phyloP scores from a whole-genome alignment of 1,140 invertebrate species.

The Psix sp. region DNA sequence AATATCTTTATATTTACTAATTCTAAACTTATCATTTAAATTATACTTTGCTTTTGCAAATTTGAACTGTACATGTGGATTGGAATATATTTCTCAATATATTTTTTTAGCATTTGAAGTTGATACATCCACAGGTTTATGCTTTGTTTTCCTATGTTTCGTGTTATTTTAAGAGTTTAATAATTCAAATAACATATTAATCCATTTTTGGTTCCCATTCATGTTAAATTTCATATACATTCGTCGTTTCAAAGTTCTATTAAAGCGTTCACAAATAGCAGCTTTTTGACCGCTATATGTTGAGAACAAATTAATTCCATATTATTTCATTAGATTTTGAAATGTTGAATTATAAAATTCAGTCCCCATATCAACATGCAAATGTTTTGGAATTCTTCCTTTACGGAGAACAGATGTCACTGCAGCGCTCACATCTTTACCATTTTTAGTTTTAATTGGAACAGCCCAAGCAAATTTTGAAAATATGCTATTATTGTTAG shows the following conservation, averaged over 20 bases:
- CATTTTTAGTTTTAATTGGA: too few species aligned
- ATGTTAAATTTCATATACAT: slow-evolving; percentile 31
- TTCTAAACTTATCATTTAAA: neutral
- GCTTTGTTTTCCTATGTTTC: slow-evolving; percentile 61
- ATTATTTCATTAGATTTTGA: neutral
- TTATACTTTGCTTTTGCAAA: neutral
- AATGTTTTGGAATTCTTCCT: neutral
- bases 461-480: too few species aligned
- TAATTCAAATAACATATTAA: slow-evolving; percentile 4
- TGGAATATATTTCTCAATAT: slow-evolving; percentile 11
- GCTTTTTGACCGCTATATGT: slow-evolving; percentile 25
- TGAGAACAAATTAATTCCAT: slow-evolving; percentile 24
- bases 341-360: slow-evolving; percentile 29
- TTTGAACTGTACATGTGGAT: neutral
- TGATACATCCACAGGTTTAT: slow-evolving; percentile 60
- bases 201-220: neutral
- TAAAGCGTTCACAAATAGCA: slow-evolving; percentile 30
- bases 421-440: too few species aligned
- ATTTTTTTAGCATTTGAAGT: slow-evolving; percentile 30
- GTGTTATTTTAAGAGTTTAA: slow-evolving; percentile 12
- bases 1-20: slow-evolving; percentile 5
- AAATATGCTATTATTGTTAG: too few species aligned
- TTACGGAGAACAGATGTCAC: too few species aligned
- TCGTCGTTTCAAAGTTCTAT: slow-evolving; percentile 21
- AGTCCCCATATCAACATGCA: slow-evolving; percentile 15